These are phyloP conservation scores for Lymantria monacha DNA, from an alignment of 2,888 invertebrate species.

Conservation along the genomic window DNA sequence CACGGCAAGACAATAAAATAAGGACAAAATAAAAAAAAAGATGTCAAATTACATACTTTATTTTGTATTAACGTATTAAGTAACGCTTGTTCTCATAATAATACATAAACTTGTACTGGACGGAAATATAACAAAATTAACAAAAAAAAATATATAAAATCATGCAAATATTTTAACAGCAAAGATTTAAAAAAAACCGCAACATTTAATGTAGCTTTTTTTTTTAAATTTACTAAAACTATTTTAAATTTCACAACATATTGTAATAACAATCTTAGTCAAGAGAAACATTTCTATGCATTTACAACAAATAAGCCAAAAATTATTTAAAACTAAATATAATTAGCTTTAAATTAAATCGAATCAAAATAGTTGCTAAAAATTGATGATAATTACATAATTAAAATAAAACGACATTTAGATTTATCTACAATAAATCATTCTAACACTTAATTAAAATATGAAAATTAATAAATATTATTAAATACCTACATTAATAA, in stretches of 20 bases:
- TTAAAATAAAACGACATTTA: conserved; percentile 19
- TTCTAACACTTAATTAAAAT: conserved; percentile 25
- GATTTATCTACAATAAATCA: conserved; percentile 17
- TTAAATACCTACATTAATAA: not conserved
- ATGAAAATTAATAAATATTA: conserved; percentile 8
- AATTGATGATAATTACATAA: conserved; percentile 12
- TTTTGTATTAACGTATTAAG: conserved; percentile 25
- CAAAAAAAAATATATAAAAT: conserved; percentile 14
- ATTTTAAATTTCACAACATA: too few relatives aligned
- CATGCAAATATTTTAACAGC: conserved; percentile 7
- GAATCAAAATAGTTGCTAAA: not conserved
- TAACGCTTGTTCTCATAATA: conserved; percentile 28
- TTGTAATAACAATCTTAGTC: too few relatives aligned
- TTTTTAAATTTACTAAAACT: too few relatives aligned
- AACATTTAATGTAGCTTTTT: too few relatives aligned
- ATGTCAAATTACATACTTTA: not conserved
- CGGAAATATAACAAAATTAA: conserved; percentile 26
- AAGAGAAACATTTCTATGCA: too few relatives aligned
- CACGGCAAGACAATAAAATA: not conserved
- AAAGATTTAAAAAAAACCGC: not conserved
- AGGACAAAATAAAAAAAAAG: not conserved
- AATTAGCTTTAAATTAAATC: too few relatives aligned
- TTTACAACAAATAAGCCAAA: too few relatives aligned
- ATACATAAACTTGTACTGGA: conserved; percentile 31
- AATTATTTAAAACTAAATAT: too few relatives aligned